Base-by-base conservation (phyloP, 2,797 vertebrate species). In the Gallinago stenura region DNA sequence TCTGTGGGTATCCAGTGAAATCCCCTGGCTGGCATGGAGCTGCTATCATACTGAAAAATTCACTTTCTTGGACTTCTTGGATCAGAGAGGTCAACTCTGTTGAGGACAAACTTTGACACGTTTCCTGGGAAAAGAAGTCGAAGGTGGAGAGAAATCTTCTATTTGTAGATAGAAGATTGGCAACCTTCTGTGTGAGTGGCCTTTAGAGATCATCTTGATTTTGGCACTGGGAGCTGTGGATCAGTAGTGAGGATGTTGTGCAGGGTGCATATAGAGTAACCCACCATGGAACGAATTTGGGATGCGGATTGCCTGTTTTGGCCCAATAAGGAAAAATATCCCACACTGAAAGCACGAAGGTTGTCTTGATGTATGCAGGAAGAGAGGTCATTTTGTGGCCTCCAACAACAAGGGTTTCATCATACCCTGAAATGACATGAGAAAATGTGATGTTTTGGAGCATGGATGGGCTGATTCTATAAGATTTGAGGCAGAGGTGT, bases 341-440 rank as follows among this genome's bases (percentile, higher is more conserved):
- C 15, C 12, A 66, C 0, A 0, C 4, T 81, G 58, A 66, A 58
- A 43, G 53, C 18, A 20, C 1, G 1, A 39, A 30, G 4, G 8
- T 65, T 37, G n/a, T 22, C 6, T 69, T 33, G 35, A 19, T 43
- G 51, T 71, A 21, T 26, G 28, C 18, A 51, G 48, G 41, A 57
- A 62, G 17, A 53, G 50, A 54, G 20, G 24, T 48, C 6, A 18
- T 70, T 41, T 45, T n/a, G 7, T 62, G 31, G 18, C 15, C 31
- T 76, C 16, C 28, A 41, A 30, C 20, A 71, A 28, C 8, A 58
- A 48, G 17, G 7, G 9, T 7, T 64, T 58, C 31, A 15, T 35
- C 31, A 12, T 48, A 28, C 7, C 28, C 31, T 66, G 53, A 75
- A 66, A 71, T 41, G 20, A 15, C 22, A 24, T 68, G 21, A 71